phyloP scores from a whole-genome alignment of 2,113 vertebrate species.

The Labeo rohita region DNA sequence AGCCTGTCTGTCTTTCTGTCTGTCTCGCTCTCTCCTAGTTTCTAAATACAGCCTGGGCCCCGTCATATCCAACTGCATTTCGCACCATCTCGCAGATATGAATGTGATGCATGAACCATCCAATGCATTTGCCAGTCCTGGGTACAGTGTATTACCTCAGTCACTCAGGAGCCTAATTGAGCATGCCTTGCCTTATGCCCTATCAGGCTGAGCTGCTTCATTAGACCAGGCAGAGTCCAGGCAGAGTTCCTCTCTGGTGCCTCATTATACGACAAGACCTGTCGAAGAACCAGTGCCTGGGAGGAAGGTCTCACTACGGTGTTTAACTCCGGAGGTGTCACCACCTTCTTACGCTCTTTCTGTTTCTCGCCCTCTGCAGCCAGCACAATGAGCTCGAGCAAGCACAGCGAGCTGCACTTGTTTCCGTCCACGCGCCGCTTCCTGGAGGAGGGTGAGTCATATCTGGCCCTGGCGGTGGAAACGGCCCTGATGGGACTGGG shows the following conservation, averaged over 20 bases:
- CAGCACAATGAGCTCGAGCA: conserved; percentile 76
- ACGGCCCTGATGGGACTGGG: conserved; percentile 90
- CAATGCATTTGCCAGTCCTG: conserved; percentile 41
- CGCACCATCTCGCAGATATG: conserved; percentile 19
- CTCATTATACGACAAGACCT: conserved; percentile 46
- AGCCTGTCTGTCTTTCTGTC: neutral
- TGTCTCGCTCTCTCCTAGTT: neutral
- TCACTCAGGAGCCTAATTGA: conserved; percentile 50
- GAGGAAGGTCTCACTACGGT: conserved; percentile 21
- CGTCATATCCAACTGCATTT: conserved; percentile 32
- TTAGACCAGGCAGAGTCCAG: conserved; percentile 39
- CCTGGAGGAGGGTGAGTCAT: conserved; percentile 91
- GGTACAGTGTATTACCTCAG: conserved; percentile 32
- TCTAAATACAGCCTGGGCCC: neutral
- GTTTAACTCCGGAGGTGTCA: neutral
- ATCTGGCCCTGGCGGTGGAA: conserved; percentile 88
- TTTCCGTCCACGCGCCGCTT: conserved; percentile 83
- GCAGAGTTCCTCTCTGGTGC: conserved; percentile 44
- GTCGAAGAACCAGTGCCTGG: conserved; percentile 20
- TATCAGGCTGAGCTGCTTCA: conserved; percentile 44
- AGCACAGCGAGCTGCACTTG: conserved; percentile 87
- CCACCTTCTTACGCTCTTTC: neutral
- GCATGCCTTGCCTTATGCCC: conserved; percentile 36
- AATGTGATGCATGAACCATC: conserved; percentile 1
- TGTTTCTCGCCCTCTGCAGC: conserved; percentile 66